Percentiles rank a stretch among this genome's conserved stretches.
phyloP scores from a whole-genome alignment of 2,888 invertebrate species.

The Trichogramma dendrolimi region DNA sequence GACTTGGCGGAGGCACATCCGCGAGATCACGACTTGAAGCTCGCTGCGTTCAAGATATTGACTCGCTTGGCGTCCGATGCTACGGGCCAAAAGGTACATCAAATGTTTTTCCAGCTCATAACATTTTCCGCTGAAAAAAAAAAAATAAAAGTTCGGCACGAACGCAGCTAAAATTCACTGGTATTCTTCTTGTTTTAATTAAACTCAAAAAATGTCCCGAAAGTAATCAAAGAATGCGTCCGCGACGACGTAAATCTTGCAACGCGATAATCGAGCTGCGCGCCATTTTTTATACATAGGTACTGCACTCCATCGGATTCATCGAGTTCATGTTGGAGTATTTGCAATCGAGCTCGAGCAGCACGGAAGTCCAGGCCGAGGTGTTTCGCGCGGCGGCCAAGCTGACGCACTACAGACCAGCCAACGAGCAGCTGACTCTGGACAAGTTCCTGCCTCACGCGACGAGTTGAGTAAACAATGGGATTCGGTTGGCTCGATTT shows the following conservation, averaged over 20 bases:
- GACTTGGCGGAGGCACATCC: conserved; percentile 32
- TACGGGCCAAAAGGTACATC: conserved; percentile 37
- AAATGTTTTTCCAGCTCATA: not conserved
- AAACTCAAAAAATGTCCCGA: not conserved
- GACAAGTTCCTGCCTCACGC: too few relatives aligned
- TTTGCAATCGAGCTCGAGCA: not conserved
- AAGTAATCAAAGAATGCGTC: too few relatives aligned
- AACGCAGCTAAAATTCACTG: not conserved
- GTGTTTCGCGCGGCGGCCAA: conserved; percentile 37
- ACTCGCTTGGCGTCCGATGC: conserved; percentile 34
- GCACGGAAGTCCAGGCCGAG: not conserved
- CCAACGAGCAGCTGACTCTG: conserved; percentile 26
- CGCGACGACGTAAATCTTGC: too few relatives aligned
- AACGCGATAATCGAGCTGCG: too few relatives aligned
- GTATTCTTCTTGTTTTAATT: not conserved
- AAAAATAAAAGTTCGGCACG: too few relatives aligned
- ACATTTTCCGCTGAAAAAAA: not conserved
- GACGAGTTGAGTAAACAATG: too few relatives aligned
- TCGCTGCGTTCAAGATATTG: conserved; percentile 33
- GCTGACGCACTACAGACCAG: conserved; percentile 36
- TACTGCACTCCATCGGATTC: conserved; percentile 35
- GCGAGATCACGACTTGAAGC: conserved; percentile 26
- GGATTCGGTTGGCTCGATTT: not conserved
- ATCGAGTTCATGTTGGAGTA: conserved; percentile 24
- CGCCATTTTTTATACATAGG: conserved; percentile 27